Base-by-base conservation (phyloP, 2,113 vertebrate genomes). In the Forbesichthys agassizii region DNA sequence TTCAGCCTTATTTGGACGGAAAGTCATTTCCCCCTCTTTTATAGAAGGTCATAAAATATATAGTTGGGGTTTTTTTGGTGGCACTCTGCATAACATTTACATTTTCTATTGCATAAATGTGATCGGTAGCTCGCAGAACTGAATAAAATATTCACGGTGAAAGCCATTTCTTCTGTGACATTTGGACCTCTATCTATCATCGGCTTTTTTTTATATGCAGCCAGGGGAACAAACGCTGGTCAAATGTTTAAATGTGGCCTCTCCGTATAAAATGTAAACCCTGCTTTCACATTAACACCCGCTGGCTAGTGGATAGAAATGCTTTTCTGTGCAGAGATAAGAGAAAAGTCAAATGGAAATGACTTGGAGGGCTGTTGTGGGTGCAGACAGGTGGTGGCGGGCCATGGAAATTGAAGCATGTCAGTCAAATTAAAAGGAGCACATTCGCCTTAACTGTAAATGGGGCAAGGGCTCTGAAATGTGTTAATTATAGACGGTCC, bases 321-420 rank as follows among this genome's bases (percentile, higher is more conserved):
- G 85, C 81, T 78, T 91, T 87, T 85, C 67, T 72, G 61, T 51
- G 73, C 48, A 55, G 77, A 90, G 89, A 93, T 92, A 92, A 91
- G 85, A 89, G 86, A 93, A 89, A 90, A 90, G 90, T 91, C 85
- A 91, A 91, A 91, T 89, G 86, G 88, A 92, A 93, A 92, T 89
- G 85, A 88, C 82, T 88, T 13, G 77, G 60, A 48, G 78, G 74
- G 77, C 84, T 84, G 81, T 84, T 86, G 82, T 86, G 84, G 81
- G 48, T 16, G 9, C 52, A 36, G 36, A 12, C 18, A 66, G 7
- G 70, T 8, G 58, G 61, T 88, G 86, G 89, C 84, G 85, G 85
- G 67, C 49, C 70, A 20, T 57, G 88, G 75, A 89, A 91, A 90
- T 89, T 90, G 89, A 91, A 91, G 89, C 88, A 85, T 91, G 88